Percentiles rank a stretch among this genome's conserved stretches.
These are phyloP conservation scores for Pycnonotus jocosus DNA, from an alignment of 2,113 vertebrate species.

Conservation along the genomic window DNA sequence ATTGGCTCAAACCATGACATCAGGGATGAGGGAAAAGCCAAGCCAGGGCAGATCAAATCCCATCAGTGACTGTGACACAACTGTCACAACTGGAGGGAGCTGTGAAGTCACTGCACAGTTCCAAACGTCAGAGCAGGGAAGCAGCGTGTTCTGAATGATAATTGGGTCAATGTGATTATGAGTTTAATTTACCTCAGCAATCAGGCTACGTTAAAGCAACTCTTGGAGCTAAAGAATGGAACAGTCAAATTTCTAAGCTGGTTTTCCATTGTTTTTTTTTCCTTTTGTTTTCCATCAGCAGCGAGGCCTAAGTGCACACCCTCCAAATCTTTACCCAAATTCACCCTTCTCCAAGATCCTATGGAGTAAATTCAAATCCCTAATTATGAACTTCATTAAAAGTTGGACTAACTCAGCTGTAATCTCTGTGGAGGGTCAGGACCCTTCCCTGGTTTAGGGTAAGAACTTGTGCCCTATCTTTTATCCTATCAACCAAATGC, in stretches of 20 bases:
- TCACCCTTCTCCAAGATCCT: not conserved
- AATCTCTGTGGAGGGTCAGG: not conserved
- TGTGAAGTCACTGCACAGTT: not conserved
- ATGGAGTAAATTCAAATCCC: not conserved
- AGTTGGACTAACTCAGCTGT: not conserved
- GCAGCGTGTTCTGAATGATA: not conserved
- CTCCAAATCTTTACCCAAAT: not conserved
- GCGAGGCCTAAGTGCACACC: fast-evolving
- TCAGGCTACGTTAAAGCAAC: not conserved
- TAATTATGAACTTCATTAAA: not conserved
- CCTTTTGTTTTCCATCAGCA: not conserved
- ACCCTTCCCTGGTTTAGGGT: not conserved
- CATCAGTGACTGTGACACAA: not conserved
- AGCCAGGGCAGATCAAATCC: not conserved
- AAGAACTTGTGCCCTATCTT: not conserved
- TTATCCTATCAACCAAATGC: not conserved
- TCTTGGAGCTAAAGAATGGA: not conserved
- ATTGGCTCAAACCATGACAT: no score
- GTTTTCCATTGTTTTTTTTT: not conserved
- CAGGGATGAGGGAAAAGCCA: no score
- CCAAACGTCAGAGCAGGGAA: not conserved
- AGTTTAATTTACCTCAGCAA: not conserved
- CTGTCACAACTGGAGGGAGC: not conserved
- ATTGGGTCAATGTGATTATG: not conserved
- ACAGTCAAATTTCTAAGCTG: not conserved